Evolutionary conservation across 2,888 invertebrate species (phyloP).

Genomic region (Melanchra persicariae): DNA sequence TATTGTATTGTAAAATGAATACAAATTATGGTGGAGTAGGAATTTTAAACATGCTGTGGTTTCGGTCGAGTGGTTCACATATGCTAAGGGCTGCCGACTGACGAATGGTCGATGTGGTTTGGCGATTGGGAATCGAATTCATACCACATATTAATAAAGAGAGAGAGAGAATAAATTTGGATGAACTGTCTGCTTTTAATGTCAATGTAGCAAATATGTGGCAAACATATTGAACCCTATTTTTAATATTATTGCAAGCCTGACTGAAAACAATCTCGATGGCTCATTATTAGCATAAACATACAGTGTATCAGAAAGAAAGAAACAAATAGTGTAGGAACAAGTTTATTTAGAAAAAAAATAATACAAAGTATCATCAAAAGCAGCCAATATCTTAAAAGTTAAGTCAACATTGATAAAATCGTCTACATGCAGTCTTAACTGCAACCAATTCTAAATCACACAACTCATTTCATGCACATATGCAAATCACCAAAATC

Average conservation of each 20-base stretch:
- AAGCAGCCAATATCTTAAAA: no score
- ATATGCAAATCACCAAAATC: slow-evolving; percentile 48
- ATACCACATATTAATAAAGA: background rate
- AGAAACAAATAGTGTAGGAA: background rate
- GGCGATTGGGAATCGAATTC: slow-evolving; percentile 2
- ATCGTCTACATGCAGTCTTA: background rate
- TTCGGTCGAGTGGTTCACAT: slow-evolving; percentile 71
- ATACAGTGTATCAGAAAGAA: background rate
- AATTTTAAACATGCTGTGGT: slow-evolving; percentile 75
- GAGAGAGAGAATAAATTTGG: background rate
- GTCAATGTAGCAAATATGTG: no score
- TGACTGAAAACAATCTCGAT: no score
- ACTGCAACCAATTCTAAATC: background rate
- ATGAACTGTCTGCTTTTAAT: background rate
- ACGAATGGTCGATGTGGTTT: slow-evolving; percentile 23
- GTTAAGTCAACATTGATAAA: no score
- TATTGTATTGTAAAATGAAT: slow-evolving; percentile 68
- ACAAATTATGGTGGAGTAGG: slow-evolving; percentile 69
- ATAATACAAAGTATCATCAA: background rate
- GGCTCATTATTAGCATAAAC: background rate
- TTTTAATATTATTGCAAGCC: background rate
- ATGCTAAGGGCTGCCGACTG: slow-evolving; percentile 51
- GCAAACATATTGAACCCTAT: background rate
- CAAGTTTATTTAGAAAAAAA: background rate
- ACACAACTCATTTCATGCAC: slow-evolving; percentile 16